These are phyloP conservation scores for Plectropomus leopardus DNA, from an alignment of 2,113 vertebrate genomes.

Conservation along the genomic window DNA sequence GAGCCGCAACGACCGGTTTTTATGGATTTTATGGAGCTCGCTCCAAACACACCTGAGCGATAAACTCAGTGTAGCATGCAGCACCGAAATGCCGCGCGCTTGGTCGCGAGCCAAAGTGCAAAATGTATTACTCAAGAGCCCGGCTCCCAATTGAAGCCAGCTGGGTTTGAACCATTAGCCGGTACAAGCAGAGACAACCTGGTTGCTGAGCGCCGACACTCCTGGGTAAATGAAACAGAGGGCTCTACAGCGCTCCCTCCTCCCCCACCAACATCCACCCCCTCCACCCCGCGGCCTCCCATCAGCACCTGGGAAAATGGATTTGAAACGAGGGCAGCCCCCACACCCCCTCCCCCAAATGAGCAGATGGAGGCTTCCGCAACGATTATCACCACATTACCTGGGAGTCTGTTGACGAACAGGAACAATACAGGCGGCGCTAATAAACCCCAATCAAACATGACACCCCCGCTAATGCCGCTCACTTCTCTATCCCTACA, in stretches of 20 bases:
- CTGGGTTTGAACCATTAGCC: conserved; percentile 80
- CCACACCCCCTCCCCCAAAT: conserved; percentile 32
- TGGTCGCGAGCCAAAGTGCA: conserved; percentile 77
- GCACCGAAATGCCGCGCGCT: conserved; percentile 38
- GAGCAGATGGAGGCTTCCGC: conserved; percentile 84
- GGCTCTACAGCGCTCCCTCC: conserved; percentile 31
- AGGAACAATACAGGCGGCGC: conserved; percentile 81
- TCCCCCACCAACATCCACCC: conserved; percentile 45
- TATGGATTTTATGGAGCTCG: conserved; percentile 67
- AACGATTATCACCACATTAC: conserved; percentile 85
- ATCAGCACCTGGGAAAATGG: conserved; percentile 83
- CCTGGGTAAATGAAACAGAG: conserved; percentile 74
- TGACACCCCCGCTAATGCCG: conserved; percentile 79
- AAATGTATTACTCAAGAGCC: conserved; percentile 70
- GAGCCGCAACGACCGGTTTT: conserved; percentile 27
- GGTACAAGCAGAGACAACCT: conserved; percentile 76
- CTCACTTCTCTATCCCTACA: conserved; percentile 64
- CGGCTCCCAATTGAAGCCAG: conserved; percentile 70
- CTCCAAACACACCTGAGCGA: conserved; percentile 76
- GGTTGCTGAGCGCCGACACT: conserved; percentile 63
- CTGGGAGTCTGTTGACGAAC: conserved; percentile 86
- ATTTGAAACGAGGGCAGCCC: conserved; percentile 79
- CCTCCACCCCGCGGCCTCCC: conserved; percentile 68
- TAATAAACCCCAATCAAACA: conserved; percentile 86
- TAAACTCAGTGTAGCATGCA: conserved; percentile 51